A percentile compares a stretch with the other conserved stretches of the same genome.
phyloP scores from a whole-genome alignment of 2,888 invertebrate genomes.

The Caenorhabditis macrosperma region DNA sequence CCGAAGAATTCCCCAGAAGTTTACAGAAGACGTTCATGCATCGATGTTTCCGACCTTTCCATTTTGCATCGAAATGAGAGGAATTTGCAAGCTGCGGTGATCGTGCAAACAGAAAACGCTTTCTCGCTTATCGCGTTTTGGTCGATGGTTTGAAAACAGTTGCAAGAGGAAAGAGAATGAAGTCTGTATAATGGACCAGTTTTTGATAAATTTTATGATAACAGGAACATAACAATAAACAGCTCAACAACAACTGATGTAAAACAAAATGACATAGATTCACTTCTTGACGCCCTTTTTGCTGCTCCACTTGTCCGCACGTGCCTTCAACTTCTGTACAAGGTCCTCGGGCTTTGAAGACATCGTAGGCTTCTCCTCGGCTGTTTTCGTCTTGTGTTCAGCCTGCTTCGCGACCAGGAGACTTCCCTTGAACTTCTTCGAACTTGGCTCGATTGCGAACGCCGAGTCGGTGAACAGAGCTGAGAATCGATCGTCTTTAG shows the following conservation, averaged over 20 bases:
- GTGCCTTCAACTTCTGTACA: constrained; percentile 60
- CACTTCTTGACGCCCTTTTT: constrained; percentile 24
- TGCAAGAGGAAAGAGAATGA: constrained; percentile 15
- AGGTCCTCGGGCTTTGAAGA: constrained; percentile 39
- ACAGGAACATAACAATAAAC: constrained; percentile 18
- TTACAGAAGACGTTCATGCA: no score
- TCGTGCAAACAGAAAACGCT: constrained; percentile 11
- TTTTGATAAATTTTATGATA: constrained; percentile 1
- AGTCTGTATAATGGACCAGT: neutral
- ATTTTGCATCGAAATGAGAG: neutral
- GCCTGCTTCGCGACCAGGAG: constrained; percentile 55
- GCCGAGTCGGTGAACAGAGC: constrained; percentile 77
- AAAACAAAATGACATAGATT: neutral
- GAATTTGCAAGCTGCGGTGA: neutral
- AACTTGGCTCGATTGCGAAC: constrained; percentile 74
- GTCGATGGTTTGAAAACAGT: constrained; percentile 37
- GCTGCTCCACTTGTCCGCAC: constrained; percentile 55
- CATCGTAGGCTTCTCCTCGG: neutral
- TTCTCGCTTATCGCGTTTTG: constrained; percentile 14
- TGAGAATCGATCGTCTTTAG: constrained; percentile 73
- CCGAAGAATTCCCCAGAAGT: no score
- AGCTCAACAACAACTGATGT: constrained; percentile 9
- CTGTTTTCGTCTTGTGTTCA: constrained; percentile 24
- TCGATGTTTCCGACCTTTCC: constrained; percentile 21
- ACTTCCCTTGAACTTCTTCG: constrained; percentile 58